Evolutionary conservation across 2,113 vertebrate genomes (phyloP), one percentile per base, ranked within the genome.

Genomic region (Corythoichthys haematopterus): DNA sequence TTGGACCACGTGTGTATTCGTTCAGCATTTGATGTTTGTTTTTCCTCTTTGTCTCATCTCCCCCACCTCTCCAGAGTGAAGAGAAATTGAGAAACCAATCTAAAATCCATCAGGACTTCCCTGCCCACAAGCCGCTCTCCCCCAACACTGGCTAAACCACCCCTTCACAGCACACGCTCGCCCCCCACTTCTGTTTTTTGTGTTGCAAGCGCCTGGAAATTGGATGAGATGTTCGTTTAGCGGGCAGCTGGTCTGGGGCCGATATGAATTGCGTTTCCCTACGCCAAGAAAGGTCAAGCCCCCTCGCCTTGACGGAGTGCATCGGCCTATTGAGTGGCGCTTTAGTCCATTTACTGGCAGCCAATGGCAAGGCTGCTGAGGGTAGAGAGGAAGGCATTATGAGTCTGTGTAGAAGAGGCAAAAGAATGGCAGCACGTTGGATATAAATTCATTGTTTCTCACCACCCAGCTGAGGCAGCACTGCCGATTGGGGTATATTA

Each of bases 11-110:
- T 61, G 68, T 67, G 50, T 69, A 38, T 71, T 70, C 28, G 37
- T 74, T 69, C 65, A 70, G 58, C 72, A 68, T 86, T 84, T 85
- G 71, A 60, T 85, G 78, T 88, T 88, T 89, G 89, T 87, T 90
- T 89, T 89, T 88, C 81, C 84, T 84, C 86, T 85, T 88, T 86
- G 79, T 89, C 84, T 87, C 85, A 75, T 81, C 84, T 72, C 84
- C 69, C 70, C 79, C 80, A 56, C 82, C 81, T 80, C 82, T 79
- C 77, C 80, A 62, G 75, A 89, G 82, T 81, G 85, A 89, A 86
- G 88, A 89, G 87, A 89, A 90, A 92, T 91, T 89, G 90, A 91
- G 90, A 91, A 93, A 91, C 90, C 91, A 91, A 92, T 93, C 90
- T 92, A 91, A 92, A 92, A 91, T 91, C 91, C 91, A 93, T 91